Percentiles rank a stretch among this genome's conserved stretches.
Evolutionary conservation across 2,888 invertebrate species (phyloP).

Genomic region (Cantharis rufa): DNA sequence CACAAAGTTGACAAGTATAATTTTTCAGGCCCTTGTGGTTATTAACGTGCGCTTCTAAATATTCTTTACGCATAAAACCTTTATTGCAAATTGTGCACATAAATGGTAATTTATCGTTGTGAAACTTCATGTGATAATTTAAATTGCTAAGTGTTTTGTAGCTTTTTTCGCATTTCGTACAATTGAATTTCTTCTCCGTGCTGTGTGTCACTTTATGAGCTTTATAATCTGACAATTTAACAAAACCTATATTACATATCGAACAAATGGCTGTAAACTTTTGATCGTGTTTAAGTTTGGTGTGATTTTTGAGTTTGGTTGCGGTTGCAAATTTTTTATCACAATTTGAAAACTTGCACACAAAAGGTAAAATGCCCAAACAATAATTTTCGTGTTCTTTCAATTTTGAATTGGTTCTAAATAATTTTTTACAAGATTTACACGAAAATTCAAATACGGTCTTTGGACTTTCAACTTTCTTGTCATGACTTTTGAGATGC

Average conservation of each 20-base stretch:
- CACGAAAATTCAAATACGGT: constrained; percentile 45
- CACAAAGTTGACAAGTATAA: constrained; percentile 46
- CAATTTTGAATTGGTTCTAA: constrained; percentile 48
- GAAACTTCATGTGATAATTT: constrained; percentile 53
- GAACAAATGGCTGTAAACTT: constrained; percentile 53
- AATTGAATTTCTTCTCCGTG: constrained; percentile 51
- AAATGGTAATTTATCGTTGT: constrained; percentile 47
- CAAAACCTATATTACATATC: constrained; percentile 53
- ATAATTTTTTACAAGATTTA: constrained; percentile 46
- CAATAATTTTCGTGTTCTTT: constrained; percentile 52
- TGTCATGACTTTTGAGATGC: constrained; percentile 33
- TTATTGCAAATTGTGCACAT: constrained; percentile 48
- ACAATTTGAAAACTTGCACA: constrained; percentile 45
- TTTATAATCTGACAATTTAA: constrained; percentile 52
- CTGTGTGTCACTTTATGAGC: constrained; percentile 52
- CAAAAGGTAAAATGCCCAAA: constrained; percentile 46
- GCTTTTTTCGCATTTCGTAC: constrained; percentile 49
- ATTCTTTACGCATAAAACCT: constrained; percentile 53
- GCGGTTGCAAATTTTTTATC: constrained; percentile 50
- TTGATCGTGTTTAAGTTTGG: constrained; percentile 52
- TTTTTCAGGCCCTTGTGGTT: constrained; percentile 51
- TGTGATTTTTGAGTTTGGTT: constrained; percentile 51
- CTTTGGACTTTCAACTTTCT: constrained; percentile 30
- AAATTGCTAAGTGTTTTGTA: constrained; percentile 54
- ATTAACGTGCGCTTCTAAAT: constrained; percentile 51